These are phyloP conservation scores for Ctenopoma multispine DNA, from an alignment of 2,797 vertebrate genomes.

Conservation along the genomic window DNA sequence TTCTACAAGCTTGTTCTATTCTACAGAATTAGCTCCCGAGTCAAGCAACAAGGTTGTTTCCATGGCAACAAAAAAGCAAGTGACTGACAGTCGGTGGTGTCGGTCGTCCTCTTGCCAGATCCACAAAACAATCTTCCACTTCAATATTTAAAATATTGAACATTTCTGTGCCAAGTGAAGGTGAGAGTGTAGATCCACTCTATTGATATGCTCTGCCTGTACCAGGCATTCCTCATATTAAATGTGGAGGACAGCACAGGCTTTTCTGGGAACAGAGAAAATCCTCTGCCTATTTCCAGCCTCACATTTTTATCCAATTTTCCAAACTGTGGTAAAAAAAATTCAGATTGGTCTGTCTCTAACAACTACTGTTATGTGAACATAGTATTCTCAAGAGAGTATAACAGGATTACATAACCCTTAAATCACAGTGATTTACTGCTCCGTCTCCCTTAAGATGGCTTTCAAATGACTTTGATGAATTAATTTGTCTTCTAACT, in stretches of 20 bases:
- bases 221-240: constrained; percentile 45
- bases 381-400: constrained; percentile 60
- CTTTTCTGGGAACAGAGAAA: constrained; percentile 38
- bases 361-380: constrained; percentile 59
- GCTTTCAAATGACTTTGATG: constrained; percentile 70
- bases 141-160: constrained; percentile 64
- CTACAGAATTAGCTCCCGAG: constrained; percentile 62
- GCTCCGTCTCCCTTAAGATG: constrained; percentile 57
- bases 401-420: constrained; percentile 63
- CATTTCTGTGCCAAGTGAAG: constrained; percentile 51
- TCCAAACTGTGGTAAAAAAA: constrained; percentile 20
- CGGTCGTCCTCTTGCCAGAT: constrained; percentile 56
- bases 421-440: constrained; percentile 49
- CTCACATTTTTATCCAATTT: constrained; percentile 25
- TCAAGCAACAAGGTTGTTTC: constrained; percentile 80
- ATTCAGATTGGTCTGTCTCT: constrained; percentile 37
- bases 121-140: constrained; percentile 49
- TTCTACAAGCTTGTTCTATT: constrained; percentile 56
- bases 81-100: constrained; percentile 68
- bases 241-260: constrained; percentile 31
- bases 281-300: constrained; percentile 34
- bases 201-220: constrained; percentile 28
- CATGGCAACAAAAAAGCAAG: constrained; percentile 73
- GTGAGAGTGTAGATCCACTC: constrained; percentile 52
- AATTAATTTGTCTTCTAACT: constrained; percentile 66